phyloP scores from a whole-genome alignment of 2,888 invertebrate species.

The Hedya salicella region DNA sequence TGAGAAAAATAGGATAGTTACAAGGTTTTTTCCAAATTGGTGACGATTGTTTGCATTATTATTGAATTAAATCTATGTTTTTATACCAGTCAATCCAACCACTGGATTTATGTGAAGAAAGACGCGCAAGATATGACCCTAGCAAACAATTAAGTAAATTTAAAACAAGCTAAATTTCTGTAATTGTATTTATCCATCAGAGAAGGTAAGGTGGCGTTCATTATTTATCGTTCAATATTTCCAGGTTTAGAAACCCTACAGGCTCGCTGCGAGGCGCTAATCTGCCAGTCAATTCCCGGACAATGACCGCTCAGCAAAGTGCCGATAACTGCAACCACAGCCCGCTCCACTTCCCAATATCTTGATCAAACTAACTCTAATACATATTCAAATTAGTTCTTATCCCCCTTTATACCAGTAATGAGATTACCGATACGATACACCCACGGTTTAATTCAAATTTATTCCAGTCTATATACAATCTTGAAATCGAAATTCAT shows the following conservation, averaged over 20 bases:
- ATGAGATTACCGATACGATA: neutral
- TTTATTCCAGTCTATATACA: neutral
- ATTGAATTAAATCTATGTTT: too few relatives aligned
- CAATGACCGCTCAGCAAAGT: conserved; percentile 45
- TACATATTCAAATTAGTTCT: conserved; percentile 33
- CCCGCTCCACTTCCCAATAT: conserved; percentile 34
- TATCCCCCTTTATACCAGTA: conserved; percentile 1
- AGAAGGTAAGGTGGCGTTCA: too few relatives aligned
- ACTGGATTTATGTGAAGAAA: too few relatives aligned
- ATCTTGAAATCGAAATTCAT: neutral
- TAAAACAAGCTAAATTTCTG: too few relatives aligned
- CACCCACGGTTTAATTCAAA: neutral
- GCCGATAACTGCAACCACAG: conserved; percentile 35
- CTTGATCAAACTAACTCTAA: conserved; percentile 20
- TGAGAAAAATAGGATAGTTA: too few relatives aligned
- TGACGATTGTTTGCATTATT: too few relatives aligned
- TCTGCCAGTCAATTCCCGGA: conserved; percentile 48
- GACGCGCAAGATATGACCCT: too few relatives aligned
- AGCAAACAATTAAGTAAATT: too few relatives aligned
- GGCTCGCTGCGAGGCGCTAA: conserved; percentile 46
- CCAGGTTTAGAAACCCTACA: conserved; percentile 59
- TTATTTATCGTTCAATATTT: conserved; percentile 51
- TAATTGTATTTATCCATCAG: too few relatives aligned
- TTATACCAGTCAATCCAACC: too few relatives aligned
- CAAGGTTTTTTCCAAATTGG: too few relatives aligned